These are phyloP conservation scores for Psephotus haematonotus DNA, from an alignment of 2,113 vertebrate genomes.

Conservation along the genomic window DNA sequence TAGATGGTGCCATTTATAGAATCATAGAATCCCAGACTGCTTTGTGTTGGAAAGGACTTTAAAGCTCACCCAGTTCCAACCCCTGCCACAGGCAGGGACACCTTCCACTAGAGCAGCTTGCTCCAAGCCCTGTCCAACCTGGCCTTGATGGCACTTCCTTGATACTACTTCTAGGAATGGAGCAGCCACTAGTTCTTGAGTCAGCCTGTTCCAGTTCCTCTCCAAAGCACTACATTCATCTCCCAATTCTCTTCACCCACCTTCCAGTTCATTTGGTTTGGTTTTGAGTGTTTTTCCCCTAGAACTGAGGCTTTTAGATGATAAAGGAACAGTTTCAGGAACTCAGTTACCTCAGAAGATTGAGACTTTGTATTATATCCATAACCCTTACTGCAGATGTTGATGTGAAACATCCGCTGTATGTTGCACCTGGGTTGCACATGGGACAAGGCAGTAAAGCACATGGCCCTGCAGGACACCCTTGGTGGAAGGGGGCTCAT, in stretches of 20 bases:
- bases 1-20: not conserved
- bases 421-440: no score
- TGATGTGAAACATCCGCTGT: not conserved
- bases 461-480: rapidly evolving
- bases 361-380: rapidly evolving
- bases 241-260: not conserved
- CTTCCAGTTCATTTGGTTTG: not conserved
- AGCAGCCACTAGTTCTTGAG: not conserved
- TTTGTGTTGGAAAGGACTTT: not conserved
- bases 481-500: not conserved
- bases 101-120: not conserved
- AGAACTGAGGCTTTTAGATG: not conserved
- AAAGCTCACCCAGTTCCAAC: not conserved
- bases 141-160: not conserved
- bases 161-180: not conserved
- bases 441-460: not conserved
- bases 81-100: not conserved
- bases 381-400: not conserved
- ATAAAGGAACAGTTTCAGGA: not conserved
- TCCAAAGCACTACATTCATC: not conserved
- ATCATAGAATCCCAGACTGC: not conserved
- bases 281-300: rapidly evolving
- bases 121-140: not conserved
- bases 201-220: not conserved
- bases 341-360: not conserved